These are phyloP conservation scores for Lonchura striata DNA, from an alignment of 2,113 vertebrate genomes.

Conservation along the genomic window DNA sequence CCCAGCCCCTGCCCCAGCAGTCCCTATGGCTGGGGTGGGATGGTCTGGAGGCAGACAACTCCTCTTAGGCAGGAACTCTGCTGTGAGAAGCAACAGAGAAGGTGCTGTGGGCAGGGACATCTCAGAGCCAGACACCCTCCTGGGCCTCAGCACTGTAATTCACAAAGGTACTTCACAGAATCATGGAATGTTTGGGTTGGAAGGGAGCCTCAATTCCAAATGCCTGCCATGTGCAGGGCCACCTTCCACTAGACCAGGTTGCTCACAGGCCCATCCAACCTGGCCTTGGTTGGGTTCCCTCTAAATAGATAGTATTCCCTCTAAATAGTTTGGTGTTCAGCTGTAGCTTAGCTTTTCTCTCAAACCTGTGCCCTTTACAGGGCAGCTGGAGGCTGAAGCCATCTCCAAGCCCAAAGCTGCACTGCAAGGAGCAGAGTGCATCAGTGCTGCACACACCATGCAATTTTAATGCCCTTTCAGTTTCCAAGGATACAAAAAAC, in stretches of 20 bases:
- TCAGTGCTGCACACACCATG: background rate
- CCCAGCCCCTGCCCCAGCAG: fast-evolving
- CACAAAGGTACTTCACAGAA: background rate
- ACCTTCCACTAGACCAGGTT: background rate
- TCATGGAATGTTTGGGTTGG: background rate
- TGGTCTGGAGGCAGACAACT: background rate
- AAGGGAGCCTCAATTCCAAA: background rate
- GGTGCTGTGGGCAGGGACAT: background rate
- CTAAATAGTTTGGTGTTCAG: background rate
- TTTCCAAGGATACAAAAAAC: constrained; percentile 54
- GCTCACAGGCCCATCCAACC: background rate
- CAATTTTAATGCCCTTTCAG: constrained; percentile 54
- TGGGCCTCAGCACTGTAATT: background rate
- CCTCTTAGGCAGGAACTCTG: background rate
- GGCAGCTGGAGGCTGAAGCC: background rate
- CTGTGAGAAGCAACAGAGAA: background rate
- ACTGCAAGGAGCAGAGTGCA: background rate
- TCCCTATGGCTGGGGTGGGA: fast-evolving
- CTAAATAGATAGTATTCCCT: background rate
- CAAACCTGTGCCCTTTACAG: background rate
- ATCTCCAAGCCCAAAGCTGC: background rate
- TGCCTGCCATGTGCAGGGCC: background rate
- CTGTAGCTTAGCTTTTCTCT: background rate
- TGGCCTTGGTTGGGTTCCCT: background rate
- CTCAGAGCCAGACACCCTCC: background rate